Evolutionary conservation across 2,888 invertebrate species (phyloP).

Genomic region (Agrochola lota): DNA sequence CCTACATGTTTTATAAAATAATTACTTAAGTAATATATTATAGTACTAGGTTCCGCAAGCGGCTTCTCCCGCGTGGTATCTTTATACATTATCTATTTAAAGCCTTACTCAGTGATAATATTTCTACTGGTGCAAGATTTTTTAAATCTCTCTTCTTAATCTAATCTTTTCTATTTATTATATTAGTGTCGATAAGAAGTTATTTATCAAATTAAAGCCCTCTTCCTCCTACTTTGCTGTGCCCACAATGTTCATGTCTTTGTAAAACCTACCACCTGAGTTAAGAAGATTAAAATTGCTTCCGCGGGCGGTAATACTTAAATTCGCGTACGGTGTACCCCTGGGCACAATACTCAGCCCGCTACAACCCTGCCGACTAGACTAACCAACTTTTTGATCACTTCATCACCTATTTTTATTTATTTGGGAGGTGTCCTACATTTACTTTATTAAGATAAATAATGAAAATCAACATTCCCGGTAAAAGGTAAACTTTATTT

Average conservation of each 20-base stretch:
- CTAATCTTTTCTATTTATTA: too few relatives aligned
- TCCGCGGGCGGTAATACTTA: neutral
- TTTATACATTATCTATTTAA: too few relatives aligned
- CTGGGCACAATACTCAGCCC: slow-evolving; percentile 9
- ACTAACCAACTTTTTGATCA: neutral
- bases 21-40: too few relatives aligned
- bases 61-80: too few relatives aligned
- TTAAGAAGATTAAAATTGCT: neutral
- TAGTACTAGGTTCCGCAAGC: too few relatives aligned
- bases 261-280: neutral
- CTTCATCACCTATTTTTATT: neutral
- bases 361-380: neutral
- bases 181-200: neutral
- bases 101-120: too few relatives aligned
- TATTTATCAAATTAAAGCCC: neutral
- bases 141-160: too few relatives aligned
- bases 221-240: neutral
- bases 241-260: neutral
- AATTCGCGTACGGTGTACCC: neutral
- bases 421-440: neutral
- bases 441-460: neutral
- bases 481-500: neutral
- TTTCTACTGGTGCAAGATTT: too few relatives aligned
- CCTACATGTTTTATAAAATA: neutral
- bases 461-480: neutral